A percentile compares a stretch with the other conserved stretches of the same genome.
Conservation (phyloP, 2,888 invertebrate species). For the Netelia inedita region DNA sequence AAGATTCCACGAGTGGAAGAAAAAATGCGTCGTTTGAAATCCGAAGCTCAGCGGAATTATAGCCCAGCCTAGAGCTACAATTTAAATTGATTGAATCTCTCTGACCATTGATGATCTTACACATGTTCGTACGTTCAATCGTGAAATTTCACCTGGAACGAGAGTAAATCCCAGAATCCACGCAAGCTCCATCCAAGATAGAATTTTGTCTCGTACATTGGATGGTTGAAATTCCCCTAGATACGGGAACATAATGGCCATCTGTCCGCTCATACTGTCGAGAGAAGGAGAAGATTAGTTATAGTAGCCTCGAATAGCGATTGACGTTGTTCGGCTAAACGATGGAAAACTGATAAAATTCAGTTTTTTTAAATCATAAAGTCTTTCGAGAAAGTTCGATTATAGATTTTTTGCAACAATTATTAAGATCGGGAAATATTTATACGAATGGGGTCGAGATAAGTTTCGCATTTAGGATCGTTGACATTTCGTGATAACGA, state of each 20-base stretch:
- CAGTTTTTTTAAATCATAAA: too few species aligned
- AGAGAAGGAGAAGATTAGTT: conserved; percentile 25
- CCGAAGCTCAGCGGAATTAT: conserved; percentile 90
- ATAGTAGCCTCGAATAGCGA: background rate
- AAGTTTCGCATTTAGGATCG: too few species aligned
- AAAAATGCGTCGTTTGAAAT: conserved; percentile 87
- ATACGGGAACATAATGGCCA: conserved; percentile 93
- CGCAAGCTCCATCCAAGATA: conserved; percentile 94
- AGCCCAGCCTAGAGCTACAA: conserved; percentile 86
- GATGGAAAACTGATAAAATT: too few species aligned
- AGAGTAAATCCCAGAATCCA: conserved; percentile 92
- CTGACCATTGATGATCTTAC: background rate
- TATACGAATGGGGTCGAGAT: too few species aligned
- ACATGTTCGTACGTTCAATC: background rate
- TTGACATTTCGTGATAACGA: too few species aligned
- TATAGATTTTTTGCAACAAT: too few species aligned
- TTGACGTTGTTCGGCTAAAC: too few species aligned
- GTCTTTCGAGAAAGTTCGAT: too few species aligned
- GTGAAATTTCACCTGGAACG: conserved; percentile 88
- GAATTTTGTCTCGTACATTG: conserved; percentile 91
- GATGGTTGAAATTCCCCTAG: conserved; percentile 93
- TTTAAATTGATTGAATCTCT: conserved; percentile 8
- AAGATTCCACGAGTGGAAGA: conserved; percentile 92
- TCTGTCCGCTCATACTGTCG: conserved; percentile 90
- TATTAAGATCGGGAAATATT: too few species aligned